Percentiles rank a stretch among this genome's conserved stretches.
phyloP scores from a whole-genome alignment of 2,888 invertebrate genomes.

The Lymantria dispar region DNA sequence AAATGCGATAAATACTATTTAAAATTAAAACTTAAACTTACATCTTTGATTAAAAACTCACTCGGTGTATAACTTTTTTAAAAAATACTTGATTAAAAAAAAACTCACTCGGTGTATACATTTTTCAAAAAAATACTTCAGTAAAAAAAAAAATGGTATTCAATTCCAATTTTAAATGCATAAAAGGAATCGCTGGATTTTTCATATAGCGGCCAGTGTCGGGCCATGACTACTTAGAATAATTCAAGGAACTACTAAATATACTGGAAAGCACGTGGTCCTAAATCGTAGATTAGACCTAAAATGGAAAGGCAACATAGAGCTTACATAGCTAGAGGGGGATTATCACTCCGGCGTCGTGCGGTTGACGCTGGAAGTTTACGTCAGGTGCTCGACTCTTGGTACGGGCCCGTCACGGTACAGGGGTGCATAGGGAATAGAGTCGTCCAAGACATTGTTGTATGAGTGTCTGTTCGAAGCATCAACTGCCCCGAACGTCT shows the following conservation, averaged over 20 bases:
- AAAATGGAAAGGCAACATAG: constrained; percentile 41
- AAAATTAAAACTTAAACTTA: constrained; percentile 73
- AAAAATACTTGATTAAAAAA: constrained; percentile 62
- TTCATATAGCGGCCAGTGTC: constrained; percentile 43
- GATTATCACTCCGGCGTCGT: constrained; percentile 37
- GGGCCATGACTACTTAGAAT: constrained; percentile 23
- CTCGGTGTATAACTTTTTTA: constrained; percentile 66
- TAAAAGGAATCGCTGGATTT: constrained; percentile 56
- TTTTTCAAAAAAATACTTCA: constrained; percentile 63
- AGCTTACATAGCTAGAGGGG: constrained; percentile 53
- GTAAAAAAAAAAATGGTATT: constrained; percentile 56
- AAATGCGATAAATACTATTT: constrained; percentile 79
- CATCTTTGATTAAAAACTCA: constrained; percentile 81
- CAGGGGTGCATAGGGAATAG: constrained; percentile 94
- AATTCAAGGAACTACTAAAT: constrained; percentile 68
- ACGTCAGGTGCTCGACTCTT: constrained; percentile 84
- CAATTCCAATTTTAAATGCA: constrained; percentile 72
- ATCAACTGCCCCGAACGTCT: constrained; percentile 71
- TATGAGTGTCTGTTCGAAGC: constrained; percentile 85
- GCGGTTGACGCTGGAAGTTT: constrained; percentile 34
- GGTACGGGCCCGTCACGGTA: constrained; percentile 93
- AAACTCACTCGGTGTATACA: constrained; percentile 75
- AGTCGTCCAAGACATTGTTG: constrained; percentile 92
- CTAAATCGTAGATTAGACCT: constrained; percentile 33
- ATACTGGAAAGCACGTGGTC: constrained; percentile 58